Evolutionary conservation across 2,797 vertebrate genomes (phyloP).

Genomic region (Lagodon rhomboides): DNA sequence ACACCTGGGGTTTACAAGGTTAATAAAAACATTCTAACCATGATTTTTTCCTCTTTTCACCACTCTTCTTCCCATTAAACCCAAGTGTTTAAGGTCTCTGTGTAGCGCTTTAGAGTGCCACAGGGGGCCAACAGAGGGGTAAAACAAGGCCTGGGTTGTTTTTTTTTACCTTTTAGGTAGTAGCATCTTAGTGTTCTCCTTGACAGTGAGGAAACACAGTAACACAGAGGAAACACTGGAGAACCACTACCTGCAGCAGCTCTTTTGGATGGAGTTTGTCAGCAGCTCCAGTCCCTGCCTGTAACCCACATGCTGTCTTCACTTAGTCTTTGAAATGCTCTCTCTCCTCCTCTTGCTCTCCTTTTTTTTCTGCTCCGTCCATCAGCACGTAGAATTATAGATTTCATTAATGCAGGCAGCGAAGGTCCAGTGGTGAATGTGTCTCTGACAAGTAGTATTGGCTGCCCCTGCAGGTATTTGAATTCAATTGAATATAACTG

Average conservation of each 20-base stretch:
- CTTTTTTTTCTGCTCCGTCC: constrained; percentile 51
- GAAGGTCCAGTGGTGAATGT: constrained; percentile 65
- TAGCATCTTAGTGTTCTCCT: constrained; percentile 35
- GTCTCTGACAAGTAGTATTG: constrained; percentile 30
- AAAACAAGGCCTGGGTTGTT: constrained; percentile 77
- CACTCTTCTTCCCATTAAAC: constrained; percentile 85
- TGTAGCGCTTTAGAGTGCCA: constrained; percentile 82
- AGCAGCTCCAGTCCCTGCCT: constrained; percentile 34
- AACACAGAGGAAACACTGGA: constrained; percentile 11
- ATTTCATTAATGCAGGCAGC: constrained; percentile 75
- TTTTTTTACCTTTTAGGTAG: constrained; percentile 78
- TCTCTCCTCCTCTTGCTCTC: constrained; percentile 32
- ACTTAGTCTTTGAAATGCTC: constrained; percentile 23
- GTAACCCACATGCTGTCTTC: constrained; percentile 39
- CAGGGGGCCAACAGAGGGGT: constrained; percentile 52
- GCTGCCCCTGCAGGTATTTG: not conserved
- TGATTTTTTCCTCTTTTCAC: constrained; percentile 83
- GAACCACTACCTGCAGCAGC: constrained; percentile 11
- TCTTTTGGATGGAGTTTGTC: constrained; percentile 27
- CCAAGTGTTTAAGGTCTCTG: constrained; percentile 81
- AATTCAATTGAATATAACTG: constrained; percentile 1
- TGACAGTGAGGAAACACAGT: constrained; percentile 19
- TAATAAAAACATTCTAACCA: constrained; percentile 90
- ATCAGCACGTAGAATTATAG: constrained; percentile 63
- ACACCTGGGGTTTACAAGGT: constrained; percentile 87